phyloP scores from a whole-genome alignment of 1,140 invertebrate genomes.

The Heliothis virescens region DNA sequence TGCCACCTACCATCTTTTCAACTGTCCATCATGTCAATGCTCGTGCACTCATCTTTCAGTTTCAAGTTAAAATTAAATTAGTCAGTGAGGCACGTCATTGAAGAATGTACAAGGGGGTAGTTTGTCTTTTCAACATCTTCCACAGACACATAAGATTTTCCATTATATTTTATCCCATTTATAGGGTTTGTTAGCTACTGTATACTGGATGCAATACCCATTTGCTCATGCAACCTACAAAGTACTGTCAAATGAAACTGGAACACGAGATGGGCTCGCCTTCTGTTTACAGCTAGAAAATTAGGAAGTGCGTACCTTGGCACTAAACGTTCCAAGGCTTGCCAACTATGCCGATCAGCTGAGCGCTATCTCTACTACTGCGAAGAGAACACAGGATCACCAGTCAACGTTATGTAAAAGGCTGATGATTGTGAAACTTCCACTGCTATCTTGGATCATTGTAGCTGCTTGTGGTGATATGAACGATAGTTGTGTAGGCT shows the following conservation, averaged over 20 bases:
- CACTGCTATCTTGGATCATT: neutral
- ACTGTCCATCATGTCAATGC: neutral
- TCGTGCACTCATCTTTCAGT: constrained; percentile 16
- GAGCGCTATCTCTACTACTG: neutral
- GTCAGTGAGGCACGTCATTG: neutral
- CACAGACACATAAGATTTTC: neutral
- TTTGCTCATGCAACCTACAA: neutral
- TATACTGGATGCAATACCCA: too few species aligned
- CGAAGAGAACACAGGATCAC: neutral
- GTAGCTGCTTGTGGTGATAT: neutral
- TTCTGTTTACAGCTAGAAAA: constrained; percentile 34
- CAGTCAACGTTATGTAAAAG: neutral
- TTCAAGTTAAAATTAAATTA: constrained; percentile 18
- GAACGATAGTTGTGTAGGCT: neutral
- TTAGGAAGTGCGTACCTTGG: constrained; percentile 58
- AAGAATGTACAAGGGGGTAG: neutral
- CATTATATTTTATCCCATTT: too few species aligned
- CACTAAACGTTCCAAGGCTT: constrained; percentile 50
- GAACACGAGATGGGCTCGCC: constrained; percentile 13
- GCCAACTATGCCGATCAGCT: constrained; percentile 69
- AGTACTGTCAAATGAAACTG: constrained; percentile 11
- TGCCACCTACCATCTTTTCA: neutral
- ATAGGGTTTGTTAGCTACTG: too few species aligned
- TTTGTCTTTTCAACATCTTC: neutral
- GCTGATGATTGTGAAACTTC: constrained; percentile 11